Evolutionary conservation across 1,140 invertebrate genomes (phyloP), one percentile per base, ranked within the genome.

Genomic region (Microplitis mediator): DNA sequence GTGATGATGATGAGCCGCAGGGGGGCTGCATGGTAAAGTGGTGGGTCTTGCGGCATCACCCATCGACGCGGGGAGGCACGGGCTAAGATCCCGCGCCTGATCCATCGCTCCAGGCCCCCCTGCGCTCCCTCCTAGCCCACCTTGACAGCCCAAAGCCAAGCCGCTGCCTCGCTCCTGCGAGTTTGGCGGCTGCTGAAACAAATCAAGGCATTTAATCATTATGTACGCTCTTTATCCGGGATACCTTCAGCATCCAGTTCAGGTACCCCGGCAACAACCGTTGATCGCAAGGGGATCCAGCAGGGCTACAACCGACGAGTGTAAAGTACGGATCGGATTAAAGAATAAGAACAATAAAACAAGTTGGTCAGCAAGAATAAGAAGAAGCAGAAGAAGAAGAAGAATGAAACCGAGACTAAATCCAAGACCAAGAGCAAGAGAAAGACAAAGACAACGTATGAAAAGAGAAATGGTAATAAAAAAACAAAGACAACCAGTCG

Each of bases 41-140:
- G 82, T 86, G 13, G 85, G 86, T 79, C 85, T 88, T 83, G 88
- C 88, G 71, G 87, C 87, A 84, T 86, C 90, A 85, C 84, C 90
- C 87, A 88, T 90, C 81, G 89, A 90, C 84, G 89, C 89, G 45
- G 92, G 92, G 69, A 92, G 89, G 78, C 91, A 92, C 76, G 92
- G 92, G 78, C 91, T 92, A 61, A 92, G 87, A 78, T 92, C 92
- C 78, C 91, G 88, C 39, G 91, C 90, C 77, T 91, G 91, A 77
- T 93, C 91, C 86, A 92, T 91, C 80, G 90, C 89, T 78, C 90
- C 90, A 86, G 86, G 81, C 82, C 86, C 83, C 78, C 84, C 81
- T 87, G 85, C 81, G 81, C 82, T 82, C 74, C 82, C 78, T 72
- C 54, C 63, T 76, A 79, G 76, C 77, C 85, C 84, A 81, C 84